A percentile compares a stretch with the other conserved stretches of the same genome.
Conservation (phyloP, 2,113 vertebrate genomes). For the Enhydra lutris region DNA sequence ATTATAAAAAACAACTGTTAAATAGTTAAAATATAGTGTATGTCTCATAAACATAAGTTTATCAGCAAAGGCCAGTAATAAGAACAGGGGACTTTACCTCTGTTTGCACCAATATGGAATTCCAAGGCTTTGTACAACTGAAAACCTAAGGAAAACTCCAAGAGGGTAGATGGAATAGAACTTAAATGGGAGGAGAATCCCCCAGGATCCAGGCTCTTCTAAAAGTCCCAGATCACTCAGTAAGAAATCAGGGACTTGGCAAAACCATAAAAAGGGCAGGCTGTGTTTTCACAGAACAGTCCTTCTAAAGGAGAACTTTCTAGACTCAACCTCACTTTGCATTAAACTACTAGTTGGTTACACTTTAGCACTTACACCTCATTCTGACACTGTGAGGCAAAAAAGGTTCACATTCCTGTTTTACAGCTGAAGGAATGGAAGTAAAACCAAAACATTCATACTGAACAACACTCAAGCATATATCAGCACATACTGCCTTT, state of each 20-base stretch:
- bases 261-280: neutral
- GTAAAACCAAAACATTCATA: neutral
- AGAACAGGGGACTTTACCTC: neutral
- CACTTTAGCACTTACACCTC: neutral
- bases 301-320: neutral
- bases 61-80: neutral
- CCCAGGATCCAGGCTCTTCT: neutral
- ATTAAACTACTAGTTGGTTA: neutral
- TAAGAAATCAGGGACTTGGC: neutral
- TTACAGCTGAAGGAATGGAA: neutral
- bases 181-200: neutral
- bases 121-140: slow-evolving; percentile 13
- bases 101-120: neutral
- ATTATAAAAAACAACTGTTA: neutral
- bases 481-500: neutral
- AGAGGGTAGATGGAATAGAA: neutral
- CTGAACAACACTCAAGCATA: neutral
- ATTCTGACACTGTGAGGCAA: neutral
- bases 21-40: slow-evolving; percentile 1
- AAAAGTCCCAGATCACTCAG: neutral
- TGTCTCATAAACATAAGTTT: neutral
- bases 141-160: slow-evolving; percentile 1
- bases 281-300: neutral
- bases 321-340: neutral
- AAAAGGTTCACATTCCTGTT: neutral